phyloP scores from a whole-genome alignment of 2,113 vertebrate genomes.

The Paracanthobrama guichenoti region DNA sequence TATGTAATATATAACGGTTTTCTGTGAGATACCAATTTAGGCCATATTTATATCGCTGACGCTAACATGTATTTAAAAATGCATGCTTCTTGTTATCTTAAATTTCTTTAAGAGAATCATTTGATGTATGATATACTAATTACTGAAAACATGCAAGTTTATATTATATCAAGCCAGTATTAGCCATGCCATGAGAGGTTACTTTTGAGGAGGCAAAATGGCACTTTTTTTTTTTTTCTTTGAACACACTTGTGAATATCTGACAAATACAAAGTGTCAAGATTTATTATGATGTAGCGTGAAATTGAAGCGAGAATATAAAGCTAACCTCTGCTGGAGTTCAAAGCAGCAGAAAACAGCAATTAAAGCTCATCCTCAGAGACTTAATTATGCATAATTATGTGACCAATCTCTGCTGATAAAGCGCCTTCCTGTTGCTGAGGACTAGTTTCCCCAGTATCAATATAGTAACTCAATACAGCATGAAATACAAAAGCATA shows the following conservation, averaged over 20 bases:
- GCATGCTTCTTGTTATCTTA: not conserved
- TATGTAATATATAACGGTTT: not conserved
- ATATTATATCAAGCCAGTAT: not conserved
- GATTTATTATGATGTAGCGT: not conserved
- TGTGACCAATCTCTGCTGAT: conserved; percentile 31
- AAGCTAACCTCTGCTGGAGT: not conserved
- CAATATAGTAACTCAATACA: not conserved
- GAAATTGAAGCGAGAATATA: not conserved
- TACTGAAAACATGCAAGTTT: not conserved
- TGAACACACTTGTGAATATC: not conserved
- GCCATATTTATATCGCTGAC: not conserved
- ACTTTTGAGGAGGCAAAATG: not conserved
- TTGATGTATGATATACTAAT: not conserved
- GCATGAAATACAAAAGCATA: not conserved
- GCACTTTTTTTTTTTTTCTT: too few species aligned
- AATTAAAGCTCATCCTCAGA: conserved; percentile 9
- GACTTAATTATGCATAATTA: conserved; percentile 14
- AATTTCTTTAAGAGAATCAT: not conserved
- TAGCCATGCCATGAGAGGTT: not conserved
- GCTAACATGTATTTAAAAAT: not conserved
- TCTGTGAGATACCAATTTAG: not conserved
- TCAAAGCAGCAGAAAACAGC: conserved; percentile 12
- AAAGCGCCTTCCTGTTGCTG: conserved; percentile 14
- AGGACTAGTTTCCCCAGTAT: not conserved
- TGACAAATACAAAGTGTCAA: not conserved